phyloP scores from a whole-genome alignment of 2,113 vertebrate species.

The Nesoenas mayeri region DNA sequence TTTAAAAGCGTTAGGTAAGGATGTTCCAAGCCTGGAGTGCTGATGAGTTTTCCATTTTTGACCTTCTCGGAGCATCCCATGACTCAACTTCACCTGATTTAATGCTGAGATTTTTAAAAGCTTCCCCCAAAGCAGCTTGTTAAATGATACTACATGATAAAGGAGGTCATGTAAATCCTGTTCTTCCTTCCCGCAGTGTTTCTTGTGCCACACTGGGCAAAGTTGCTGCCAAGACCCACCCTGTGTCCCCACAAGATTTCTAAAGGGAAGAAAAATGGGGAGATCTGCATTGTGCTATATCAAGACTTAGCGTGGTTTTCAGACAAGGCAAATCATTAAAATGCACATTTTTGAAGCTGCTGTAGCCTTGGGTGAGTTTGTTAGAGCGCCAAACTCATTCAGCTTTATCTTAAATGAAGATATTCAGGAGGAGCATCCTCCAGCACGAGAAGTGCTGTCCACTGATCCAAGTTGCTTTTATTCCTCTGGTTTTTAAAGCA shows the following conservation, averaged over 20 bases:
- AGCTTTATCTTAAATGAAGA: not conserved
- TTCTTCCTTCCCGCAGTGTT: not conserved
- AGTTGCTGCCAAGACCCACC: not conserved
- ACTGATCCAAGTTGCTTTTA: accelerated
- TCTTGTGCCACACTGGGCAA: not conserved
- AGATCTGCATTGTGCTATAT: accelerated
- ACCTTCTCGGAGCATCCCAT: no score
- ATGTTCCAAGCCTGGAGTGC: not conserved
- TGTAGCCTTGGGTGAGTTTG: not conserved
- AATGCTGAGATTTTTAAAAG: not conserved
- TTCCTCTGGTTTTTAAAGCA: no score
- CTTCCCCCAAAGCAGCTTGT: not conserved
- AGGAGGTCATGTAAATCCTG: not conserved
- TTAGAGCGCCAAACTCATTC: not conserved
- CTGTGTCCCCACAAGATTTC: not conserved
- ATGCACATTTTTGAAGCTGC: not conserved
- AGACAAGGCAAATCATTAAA: not conserved
- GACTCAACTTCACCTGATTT: not conserved
- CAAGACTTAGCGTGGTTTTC: not conserved
- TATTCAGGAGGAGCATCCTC: not conserved
- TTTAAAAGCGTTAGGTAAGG: not conserved
- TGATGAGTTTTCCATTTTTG: accelerated
- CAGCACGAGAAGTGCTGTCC: not conserved
- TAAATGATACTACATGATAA: not conserved
- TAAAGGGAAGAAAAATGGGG: not conserved